Percentiles rank a stretch among this genome's conserved stretches.
Conservation (phyloP, 2,113 vertebrate genomes). For the Lipophrys pholis region DNA sequence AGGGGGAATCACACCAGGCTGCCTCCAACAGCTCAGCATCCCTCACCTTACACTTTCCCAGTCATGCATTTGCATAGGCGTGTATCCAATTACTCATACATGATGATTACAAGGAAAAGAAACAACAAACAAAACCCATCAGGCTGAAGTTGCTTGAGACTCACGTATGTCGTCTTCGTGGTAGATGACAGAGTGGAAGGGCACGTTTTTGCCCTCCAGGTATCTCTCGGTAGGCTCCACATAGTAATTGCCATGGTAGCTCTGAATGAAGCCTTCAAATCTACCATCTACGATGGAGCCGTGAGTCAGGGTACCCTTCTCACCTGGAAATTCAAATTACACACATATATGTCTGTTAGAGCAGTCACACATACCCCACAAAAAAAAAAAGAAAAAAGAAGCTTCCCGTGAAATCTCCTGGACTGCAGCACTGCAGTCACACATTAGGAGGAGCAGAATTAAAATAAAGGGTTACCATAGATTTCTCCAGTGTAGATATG, state of each 20-base stretch:
- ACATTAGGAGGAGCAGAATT: not conserved
- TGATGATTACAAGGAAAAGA: slow-evolving; percentile 1
- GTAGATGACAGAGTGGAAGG: slow-evolving; percentile 99
- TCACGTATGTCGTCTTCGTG: slow-evolving; percentile 98
- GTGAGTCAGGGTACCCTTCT: slow-evolving; percentile 93
- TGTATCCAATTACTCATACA: slow-evolving; percentile 37
- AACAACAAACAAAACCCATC: not conserved
- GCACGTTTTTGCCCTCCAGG: slow-evolving; percentile 89
- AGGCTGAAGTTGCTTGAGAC: slow-evolving; percentile 63
- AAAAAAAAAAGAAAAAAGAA: not conserved
- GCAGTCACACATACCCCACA: not conserved
- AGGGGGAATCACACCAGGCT: slow-evolving; percentile 51
- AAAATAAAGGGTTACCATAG: slow-evolving; percentile 85
- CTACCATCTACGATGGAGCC: slow-evolving; percentile 93
- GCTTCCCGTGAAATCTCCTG: not conserved
- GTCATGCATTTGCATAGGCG: slow-evolving; percentile 37
- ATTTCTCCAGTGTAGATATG: slow-evolving; percentile 98
- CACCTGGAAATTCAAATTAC: slow-evolving; percentile 83
- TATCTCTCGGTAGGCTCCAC: slow-evolving; percentile 95
- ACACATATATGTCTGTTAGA: not conserved
- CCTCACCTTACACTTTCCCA: slow-evolving; percentile 47
- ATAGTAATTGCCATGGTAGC: slow-evolving; percentile 93
- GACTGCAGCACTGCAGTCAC: not conserved
- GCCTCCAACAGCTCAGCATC: slow-evolving; percentile 37
- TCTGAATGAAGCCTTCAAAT: slow-evolving; percentile 97